phyloP scores from a whole-genome alignment of 2,113 vertebrate species.

The Ammodytes marinus region DNA sequence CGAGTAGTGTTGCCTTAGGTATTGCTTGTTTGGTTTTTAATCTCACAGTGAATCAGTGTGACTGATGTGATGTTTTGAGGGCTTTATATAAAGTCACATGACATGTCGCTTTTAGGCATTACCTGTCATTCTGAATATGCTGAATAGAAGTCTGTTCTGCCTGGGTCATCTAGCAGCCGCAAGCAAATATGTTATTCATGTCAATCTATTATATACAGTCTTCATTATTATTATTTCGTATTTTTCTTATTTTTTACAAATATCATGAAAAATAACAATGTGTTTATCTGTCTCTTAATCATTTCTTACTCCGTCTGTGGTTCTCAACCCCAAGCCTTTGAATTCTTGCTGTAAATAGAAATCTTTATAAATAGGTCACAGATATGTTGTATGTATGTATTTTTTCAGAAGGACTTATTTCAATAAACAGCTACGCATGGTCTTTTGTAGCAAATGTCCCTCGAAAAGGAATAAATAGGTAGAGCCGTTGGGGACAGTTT shows the following conservation, averaged over 20 bases:
- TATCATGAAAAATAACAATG: not conserved
- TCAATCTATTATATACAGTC: not conserved
- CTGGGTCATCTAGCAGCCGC: slow-evolving; percentile 36
- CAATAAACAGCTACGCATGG: not conserved
- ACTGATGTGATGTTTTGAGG: slow-evolving; percentile 63
- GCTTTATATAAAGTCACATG: slow-evolving; percentile 47
- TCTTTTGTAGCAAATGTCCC: not conserved
- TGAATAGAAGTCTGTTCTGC: slow-evolving; percentile 38
- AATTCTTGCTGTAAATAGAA: not conserved
- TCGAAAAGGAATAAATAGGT: not conserved
- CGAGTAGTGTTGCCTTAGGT: slow-evolving; percentile 63
- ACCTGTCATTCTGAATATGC: slow-evolving; percentile 61
- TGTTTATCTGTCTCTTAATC: not conserved
- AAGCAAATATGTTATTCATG: not conserved
- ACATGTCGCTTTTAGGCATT: slow-evolving; percentile 47
- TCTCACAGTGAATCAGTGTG: slow-evolving; percentile 68
- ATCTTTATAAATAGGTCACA: not conserved
- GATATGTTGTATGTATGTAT: not conserved
- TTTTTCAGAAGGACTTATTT: not conserved
- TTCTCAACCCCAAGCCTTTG: not conserved
- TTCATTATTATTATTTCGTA: not conserved
- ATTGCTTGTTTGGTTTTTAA: slow-evolving; percentile 58
- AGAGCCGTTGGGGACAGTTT: not conserved
- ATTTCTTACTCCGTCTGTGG: not conserved
- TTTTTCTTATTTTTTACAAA: not conserved